phyloP scores from a whole-genome alignment of 2,113 vertebrate species.

The Pelobates fuscus region DNA sequence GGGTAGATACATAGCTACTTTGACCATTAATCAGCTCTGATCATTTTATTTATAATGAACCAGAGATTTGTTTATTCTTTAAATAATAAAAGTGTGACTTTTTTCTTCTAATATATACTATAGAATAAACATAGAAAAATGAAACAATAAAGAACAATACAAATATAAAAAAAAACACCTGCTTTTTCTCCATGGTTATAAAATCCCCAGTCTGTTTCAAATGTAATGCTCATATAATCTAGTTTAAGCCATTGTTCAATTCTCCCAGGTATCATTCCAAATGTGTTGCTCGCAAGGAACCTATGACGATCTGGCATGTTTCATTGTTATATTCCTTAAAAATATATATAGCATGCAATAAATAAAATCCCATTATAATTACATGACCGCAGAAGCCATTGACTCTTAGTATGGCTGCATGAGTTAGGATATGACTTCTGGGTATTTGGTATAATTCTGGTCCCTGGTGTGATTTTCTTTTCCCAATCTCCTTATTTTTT shows the following conservation, averaged over 20 bases:
- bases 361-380: constrained; percentile 1
- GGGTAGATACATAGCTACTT: too few species aligned
- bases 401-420: not conserved
- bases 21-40: too few species aligned
- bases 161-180: too few species aligned
- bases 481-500: not conserved
- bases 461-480: not conserved
- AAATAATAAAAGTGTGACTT: too few species aligned
- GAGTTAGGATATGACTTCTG: not conserved
- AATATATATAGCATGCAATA: not conserved
- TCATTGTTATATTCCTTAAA: constrained; percentile 7
- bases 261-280: not conserved
- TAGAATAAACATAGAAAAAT: too few species aligned
- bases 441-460: not conserved
- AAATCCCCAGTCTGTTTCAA: not conserved
- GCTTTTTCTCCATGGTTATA: too few species aligned
- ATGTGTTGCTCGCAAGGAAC: not conserved
- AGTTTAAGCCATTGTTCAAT: constrained; percentile 1
- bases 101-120: too few species aligned
- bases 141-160: too few species aligned
- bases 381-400: not conserved
- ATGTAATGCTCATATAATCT: not conserved
- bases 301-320: not conserved
- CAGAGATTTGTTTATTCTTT: too few species aligned
- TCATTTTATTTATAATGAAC: too few species aligned